Base-by-base conservation (phyloP, 2,888 invertebrate genomes). In the Acanthosepion esculentum region DNA sequence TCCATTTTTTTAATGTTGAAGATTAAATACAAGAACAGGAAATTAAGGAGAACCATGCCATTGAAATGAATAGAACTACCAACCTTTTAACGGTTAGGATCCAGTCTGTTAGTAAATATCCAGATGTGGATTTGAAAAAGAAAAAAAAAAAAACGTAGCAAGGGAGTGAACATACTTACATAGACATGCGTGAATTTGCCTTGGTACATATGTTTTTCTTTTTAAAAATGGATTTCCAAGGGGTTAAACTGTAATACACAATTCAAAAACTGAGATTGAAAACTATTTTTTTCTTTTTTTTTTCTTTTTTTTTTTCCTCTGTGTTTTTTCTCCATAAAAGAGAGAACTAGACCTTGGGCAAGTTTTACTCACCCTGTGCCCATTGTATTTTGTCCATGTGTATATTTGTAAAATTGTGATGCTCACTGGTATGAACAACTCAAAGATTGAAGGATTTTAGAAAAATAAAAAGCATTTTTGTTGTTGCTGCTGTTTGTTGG, bases 161-260 rank as follows among this genome's bases (percentile, higher is more conserved):
- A 78, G 78, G 78, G 78, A 78, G 29, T 78, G 29, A 78, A 78
- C 18, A 78, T 78, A 78, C 78, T 78, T 78, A 78, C 78, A 78
- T 78, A 78, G 33, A 78, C 78, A 78, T 78, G 78, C 78, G 78
- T 78, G 78, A n/a, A 78, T 78, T 78, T 78, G 78, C 78, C 78
- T n/a, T 78, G 78, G 78, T 78, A 78, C n/a, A n/a, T 78, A 78
- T 41, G 41, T n/a, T 8, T 78, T n/a, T n/a, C n/a, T n/a, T 78
- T 78, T n/a, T n/a, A 78, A 78, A 78, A 29, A n/a, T n/a, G 33
- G n/a, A 78, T 78, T 78, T 78, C 78, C 78, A 15, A 78, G 10
- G 78, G 78, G 1, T 78, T 33, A 33, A 78, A 78, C 78, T 78
- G 78, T 78, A n/a, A 78, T 78, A 78, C 78, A 78, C 78, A 78